A percentile compares a stretch with the other conserved stretches of the same genome.
These are phyloP conservation scores for Tenthredo notha DNA, from an alignment of 2,888 invertebrate species.

Conservation along the genomic window DNA sequence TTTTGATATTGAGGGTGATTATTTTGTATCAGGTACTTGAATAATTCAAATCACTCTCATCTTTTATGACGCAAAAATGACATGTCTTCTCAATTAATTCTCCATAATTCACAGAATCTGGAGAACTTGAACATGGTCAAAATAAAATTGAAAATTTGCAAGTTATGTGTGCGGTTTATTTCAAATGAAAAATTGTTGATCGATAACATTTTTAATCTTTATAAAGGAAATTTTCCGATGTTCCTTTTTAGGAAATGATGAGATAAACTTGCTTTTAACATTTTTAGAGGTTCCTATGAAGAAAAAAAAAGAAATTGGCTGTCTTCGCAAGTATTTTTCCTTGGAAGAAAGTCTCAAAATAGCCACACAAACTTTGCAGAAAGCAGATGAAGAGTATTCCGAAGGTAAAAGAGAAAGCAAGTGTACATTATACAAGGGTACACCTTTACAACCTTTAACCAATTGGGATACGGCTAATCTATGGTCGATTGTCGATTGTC, in stretches of 20 bases:
- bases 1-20: constrained; percentile 25
- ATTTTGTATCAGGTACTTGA: constrained; percentile 32
- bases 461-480: no score
- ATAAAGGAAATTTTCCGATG: not conserved
- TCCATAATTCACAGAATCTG: constrained; percentile 23
- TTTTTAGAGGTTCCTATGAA: not conserved
- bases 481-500: no score
- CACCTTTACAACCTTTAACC: no score
- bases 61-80: not conserved
- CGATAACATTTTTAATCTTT: not conserved
- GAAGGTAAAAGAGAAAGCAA: no score
- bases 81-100: not conserved
- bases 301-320: not conserved
- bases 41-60: not conserved
- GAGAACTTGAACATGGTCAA: not conserved
- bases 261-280: not conserved
- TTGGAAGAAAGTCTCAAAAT: constrained; percentile 14
- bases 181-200: not conserved
- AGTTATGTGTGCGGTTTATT: not conserved
- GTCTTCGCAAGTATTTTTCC: not conserved
- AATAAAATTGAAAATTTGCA: not conserved
- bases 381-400: constrained; percentile 1
- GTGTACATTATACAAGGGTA: no score
- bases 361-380: constrained; percentile 23
- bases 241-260: not conserved